Conservation (phyloP, 1,140 invertebrate species). For the Drosophila nigromelanica region DNA sequence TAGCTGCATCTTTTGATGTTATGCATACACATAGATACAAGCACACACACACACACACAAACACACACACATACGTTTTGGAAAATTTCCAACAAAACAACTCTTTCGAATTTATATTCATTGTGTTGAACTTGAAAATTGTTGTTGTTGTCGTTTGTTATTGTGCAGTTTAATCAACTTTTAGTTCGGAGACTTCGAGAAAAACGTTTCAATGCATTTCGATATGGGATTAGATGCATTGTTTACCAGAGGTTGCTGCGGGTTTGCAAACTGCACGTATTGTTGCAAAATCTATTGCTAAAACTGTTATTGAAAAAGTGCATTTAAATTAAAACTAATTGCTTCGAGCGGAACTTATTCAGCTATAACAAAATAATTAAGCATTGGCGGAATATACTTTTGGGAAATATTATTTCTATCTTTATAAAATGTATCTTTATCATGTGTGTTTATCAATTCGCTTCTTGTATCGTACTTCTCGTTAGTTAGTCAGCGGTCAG, state of each 20-base stretch:
- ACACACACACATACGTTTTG: conserved; percentile 26
- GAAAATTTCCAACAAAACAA: conserved; percentile 72
- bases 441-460: no score
- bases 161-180: conserved; percentile 82
- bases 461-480: not conserved
- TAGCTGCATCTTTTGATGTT: conserved; percentile 44
- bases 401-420: no score
- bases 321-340: conserved; percentile 3
- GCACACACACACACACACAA: not conserved
- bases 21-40: not conserved
- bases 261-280: conserved; percentile 9
- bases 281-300: conserved; percentile 2
- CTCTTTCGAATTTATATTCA: conserved; percentile 74
- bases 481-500: not conserved
- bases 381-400: not conserved
- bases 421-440: no score
- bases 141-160: conserved; percentile 76
- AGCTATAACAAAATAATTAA: not conserved
- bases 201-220: conserved; percentile 78
- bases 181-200: conserved; percentile 71
- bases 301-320: conserved; percentile 2
- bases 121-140: conserved; percentile 78
- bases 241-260: conserved; percentile 2
- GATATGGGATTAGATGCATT: conserved; percentile 59
- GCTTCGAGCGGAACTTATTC: not conserved